phyloP scores from a whole-genome alignment of 2,888 invertebrate species.

The Sphaerophoria taeniata region DNA sequence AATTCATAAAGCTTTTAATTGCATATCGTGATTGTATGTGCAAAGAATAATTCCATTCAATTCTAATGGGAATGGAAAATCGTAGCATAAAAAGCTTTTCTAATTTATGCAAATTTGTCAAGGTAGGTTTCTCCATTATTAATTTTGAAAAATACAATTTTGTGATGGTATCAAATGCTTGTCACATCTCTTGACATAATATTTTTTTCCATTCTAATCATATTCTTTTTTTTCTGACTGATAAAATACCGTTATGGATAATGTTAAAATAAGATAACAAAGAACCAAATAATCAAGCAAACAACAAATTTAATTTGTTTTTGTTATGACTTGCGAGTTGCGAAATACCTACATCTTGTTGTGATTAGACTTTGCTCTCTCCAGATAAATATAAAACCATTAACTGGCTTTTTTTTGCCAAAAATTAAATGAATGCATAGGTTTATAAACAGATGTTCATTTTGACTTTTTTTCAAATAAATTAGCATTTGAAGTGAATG shows the following conservation, averaged over 20 bases:
- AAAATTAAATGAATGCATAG: no score
- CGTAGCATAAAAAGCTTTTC: constrained; percentile 9
- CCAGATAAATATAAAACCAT: no score
- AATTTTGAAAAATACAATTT: no score
- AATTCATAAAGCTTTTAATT: constrained; percentile 4
- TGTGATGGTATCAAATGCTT: no score
- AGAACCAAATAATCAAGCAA: neutral
- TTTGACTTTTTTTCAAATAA: no score
- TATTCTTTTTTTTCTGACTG: neutral
- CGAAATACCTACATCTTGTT: no score
- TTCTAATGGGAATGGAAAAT: constrained; percentile 8
- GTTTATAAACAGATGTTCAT: no score
- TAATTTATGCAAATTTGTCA: neutral
- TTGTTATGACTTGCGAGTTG: neutral
- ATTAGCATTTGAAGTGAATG: no score
- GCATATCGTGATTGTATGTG: neutral
- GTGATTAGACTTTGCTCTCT: no score
- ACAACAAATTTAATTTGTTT: neutral
- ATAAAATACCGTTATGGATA: neutral
- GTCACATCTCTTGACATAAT: neutral
- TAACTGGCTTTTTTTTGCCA: no score
- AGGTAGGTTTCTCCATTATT: no score
- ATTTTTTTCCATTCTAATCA: neutral
- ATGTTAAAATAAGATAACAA: neutral
- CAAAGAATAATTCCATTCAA: constrained; percentile 13